Percentiles rank a stretch among this genome's conserved stretches.
phyloP scores from a whole-genome alignment of 2,113 vertebrate species.

The Chlamydotis undulata region DNA sequence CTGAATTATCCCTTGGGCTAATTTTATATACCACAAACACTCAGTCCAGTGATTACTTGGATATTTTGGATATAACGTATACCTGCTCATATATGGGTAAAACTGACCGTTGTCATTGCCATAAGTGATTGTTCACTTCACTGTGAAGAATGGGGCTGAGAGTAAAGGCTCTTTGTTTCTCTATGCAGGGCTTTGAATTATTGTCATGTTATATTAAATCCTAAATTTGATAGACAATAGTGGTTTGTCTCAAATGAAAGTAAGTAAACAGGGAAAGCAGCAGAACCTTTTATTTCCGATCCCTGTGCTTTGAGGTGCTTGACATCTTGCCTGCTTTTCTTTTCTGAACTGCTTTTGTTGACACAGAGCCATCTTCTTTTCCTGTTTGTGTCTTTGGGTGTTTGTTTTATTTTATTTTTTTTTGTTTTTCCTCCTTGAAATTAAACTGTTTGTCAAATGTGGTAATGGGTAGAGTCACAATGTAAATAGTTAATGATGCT shows the following conservation, averaged over 20 bases:
- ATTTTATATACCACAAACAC: not conserved
- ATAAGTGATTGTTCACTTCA: not conserved
- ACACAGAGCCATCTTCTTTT: not conserved
- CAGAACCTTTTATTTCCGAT: conserved; percentile 2
- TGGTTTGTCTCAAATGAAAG: not conserved
- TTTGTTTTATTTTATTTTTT: conserved; percentile 2
- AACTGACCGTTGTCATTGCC: not conserved
- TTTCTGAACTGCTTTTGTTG: conserved; percentile 33
- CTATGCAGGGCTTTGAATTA: not conserved
- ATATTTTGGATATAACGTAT: not conserved
- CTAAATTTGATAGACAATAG: conserved; percentile 20
- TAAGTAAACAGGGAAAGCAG: not conserved
- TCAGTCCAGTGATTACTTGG: not conserved
- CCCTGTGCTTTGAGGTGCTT: not conserved
- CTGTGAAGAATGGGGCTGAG: not conserved
- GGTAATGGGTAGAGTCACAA: conserved; percentile 22
- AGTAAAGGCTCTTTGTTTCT: not conserved
- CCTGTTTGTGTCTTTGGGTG: not conserved
- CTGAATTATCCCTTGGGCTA: not conserved
- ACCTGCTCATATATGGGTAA: not conserved
- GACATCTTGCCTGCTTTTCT: conserved; percentile 4
- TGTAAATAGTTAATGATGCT: conserved; percentile 44
- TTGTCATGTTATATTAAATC: not conserved
- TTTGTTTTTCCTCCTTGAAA: conserved; percentile 63
- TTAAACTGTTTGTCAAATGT: conserved; percentile 65